These are phyloP conservation scores for Coptodon bakossiorum DNA, from an alignment of 2,113 vertebrate genomes.

Conservation along the genomic window DNA sequence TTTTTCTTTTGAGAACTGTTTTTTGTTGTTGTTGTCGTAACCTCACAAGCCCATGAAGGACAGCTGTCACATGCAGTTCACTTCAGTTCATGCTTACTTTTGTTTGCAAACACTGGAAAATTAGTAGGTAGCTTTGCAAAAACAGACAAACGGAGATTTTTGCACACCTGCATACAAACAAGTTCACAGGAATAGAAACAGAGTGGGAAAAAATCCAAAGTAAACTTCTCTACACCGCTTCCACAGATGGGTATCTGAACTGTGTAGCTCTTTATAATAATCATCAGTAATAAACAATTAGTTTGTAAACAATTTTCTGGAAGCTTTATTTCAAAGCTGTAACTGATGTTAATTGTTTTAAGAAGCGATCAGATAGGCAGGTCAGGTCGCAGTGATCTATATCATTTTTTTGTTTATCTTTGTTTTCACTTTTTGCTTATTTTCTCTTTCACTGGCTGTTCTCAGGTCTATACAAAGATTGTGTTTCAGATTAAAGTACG, in stretches of 20 bases:
- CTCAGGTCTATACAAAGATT: not conserved
- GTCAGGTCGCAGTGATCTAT: not conserved
- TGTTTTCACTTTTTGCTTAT: not conserved
- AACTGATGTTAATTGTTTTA: not conserved
- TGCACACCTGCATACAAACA: not conserved
- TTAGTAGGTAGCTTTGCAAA: not conserved
- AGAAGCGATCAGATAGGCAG: not conserved
- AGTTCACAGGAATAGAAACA: not conserved
- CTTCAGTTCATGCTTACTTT: not conserved
- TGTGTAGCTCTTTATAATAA: not conserved
- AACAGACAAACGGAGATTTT: not conserved
- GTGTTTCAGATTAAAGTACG: not conserved
- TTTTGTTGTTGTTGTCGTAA: not conserved
- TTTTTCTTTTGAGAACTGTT: not conserved
- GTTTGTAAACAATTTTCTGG: not conserved
- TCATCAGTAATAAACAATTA: not conserved
- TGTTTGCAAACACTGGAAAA: not conserved
- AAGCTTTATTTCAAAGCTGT: not conserved
- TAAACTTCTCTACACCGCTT: not conserved
- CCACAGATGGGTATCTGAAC: not conserved
- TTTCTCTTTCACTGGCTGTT: not conserved
- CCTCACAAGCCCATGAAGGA: not conserved
- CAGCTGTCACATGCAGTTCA: not conserved
- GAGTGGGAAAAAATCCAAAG: fast-evolving
- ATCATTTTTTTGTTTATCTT: not conserved